Evolutionary conservation across 1,140 invertebrate species (phyloP).

Genomic region (Drosophila arawakana): DNA sequence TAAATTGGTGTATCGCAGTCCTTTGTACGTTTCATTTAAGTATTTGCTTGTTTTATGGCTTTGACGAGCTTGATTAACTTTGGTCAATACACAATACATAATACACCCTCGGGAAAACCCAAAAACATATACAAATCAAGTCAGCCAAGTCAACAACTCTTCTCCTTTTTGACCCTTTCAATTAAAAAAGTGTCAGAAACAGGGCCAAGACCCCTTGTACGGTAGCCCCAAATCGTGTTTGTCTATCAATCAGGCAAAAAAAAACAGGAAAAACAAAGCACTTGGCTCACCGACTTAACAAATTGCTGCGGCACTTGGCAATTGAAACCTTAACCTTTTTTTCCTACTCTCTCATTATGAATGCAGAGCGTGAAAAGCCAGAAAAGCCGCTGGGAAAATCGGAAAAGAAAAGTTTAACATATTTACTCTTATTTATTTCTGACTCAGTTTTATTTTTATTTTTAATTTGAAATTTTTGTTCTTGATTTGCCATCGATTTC

Average conservation of each 20-base stretch:
- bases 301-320: conserved; percentile 44
- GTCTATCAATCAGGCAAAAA: conserved; percentile 65
- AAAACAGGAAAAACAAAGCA: conserved; percentile 46
- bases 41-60: conserved; percentile 35
- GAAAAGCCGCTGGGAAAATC: conserved; percentile 11
- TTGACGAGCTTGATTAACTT: conserved; percentile 39
- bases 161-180: conserved; percentile 37
- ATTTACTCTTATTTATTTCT: conserved; percentile 16
- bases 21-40: conserved; percentile 37
- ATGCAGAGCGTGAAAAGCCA: conserved; percentile 47
- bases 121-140: conserved; percentile 9
- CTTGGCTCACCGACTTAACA: conserved; percentile 44
- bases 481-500: conserved; percentile 52
- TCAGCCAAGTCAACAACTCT: conserved; percentile 32
- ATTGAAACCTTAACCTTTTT: conserved; percentile 68
- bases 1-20: conserved; percentile 20
- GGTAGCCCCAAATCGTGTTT: conserved; percentile 33
- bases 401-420: conserved; percentile 7
- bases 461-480: conserved; percentile 38
- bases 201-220: background rate
- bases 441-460: conserved; percentile 13
- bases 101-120: background rate
- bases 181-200: conserved; percentile 55
- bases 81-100: conserved; percentile 26
- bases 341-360: conserved; percentile 56